phyloP scores from a whole-genome alignment of 2,797 vertebrate genomes.

The Oreochromis mossambicus region DNA sequence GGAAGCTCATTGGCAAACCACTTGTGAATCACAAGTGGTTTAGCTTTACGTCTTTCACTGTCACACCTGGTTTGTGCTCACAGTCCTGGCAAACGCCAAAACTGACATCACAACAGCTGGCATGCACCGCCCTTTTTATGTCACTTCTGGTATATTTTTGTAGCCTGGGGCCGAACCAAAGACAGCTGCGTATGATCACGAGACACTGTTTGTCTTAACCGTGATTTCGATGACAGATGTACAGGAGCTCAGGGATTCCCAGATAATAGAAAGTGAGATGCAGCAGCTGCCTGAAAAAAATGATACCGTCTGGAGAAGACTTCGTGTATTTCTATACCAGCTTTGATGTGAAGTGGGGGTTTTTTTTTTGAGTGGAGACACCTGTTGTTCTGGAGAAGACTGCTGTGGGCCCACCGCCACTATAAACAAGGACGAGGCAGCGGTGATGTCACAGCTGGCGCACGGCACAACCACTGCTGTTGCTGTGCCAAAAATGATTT shows the following conservation, averaged over 20 bases:
- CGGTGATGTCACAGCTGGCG: neutral
- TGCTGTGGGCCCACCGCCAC: neutral
- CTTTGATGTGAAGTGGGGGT: neutral
- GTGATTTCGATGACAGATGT: neutral
- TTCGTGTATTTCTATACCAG: neutral
- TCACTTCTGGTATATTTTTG: neutral
- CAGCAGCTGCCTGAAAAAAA: neutral
- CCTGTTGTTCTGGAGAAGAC: neutral
- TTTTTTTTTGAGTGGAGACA: fast-evolving
- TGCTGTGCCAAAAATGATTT: neutral
- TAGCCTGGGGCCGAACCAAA: neutral
- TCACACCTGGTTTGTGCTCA: neutral
- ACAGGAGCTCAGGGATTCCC: neutral
- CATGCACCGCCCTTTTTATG: fast-evolving
- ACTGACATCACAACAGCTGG: neutral
- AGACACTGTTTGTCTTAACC: fast-evolving
- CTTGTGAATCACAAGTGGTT: neutral
- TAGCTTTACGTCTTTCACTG: neutral
- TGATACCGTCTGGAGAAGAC: neutral
- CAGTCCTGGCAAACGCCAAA: neutral
- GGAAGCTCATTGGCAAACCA: neutral
- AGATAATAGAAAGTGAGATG: neutral
- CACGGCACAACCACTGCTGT: fast-evolving
- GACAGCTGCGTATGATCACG: neutral
- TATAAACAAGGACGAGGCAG: neutral